Evolutionary conservation across 2,113 vertebrate species (phyloP).

Genomic region (Oophaga pumilio): DNA sequence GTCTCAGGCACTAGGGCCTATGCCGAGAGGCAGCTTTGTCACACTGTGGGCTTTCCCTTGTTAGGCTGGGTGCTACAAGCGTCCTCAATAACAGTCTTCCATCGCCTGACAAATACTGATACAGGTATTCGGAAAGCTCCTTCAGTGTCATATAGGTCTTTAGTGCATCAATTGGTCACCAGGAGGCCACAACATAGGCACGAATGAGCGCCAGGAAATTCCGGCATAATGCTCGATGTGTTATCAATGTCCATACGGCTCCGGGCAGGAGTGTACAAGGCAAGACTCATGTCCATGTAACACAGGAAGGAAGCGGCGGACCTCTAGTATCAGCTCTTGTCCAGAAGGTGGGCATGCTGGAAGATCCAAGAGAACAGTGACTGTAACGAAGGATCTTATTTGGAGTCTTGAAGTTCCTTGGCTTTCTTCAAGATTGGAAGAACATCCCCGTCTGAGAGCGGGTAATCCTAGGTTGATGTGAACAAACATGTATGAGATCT

Average conservation of each 20-base stretch:
- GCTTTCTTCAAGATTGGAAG: slow-evolving; percentile 91
- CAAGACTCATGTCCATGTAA: background rate
- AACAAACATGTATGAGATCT: background rate
- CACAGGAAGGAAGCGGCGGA: background rate
- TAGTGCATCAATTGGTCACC: background rate
- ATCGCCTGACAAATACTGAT: background rate
- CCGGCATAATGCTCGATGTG: background rate
- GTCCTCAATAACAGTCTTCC: slow-evolving; percentile 7
- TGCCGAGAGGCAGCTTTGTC: background rate
- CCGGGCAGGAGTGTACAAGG: slow-evolving; percentile 2
- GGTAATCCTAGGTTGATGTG: slow-evolving; percentile 84
- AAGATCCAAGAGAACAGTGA: background rate
- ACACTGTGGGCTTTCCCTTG: background rate
- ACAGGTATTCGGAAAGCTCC: background rate
- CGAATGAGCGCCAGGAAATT: background rate
- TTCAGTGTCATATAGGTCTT: background rate
- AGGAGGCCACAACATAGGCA: slow-evolving; percentile 8
- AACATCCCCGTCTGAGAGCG: slow-evolving; percentile 85
- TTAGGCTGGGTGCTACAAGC: background rate
- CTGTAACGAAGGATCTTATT: slow-evolving; percentile 68
- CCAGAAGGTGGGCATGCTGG: background rate
- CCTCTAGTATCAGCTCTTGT: background rate
- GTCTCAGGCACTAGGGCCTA: background rate
- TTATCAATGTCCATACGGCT: background rate
- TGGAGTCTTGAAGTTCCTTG: slow-evolving; percentile 90